These are phyloP conservation scores for Diphyllodes magnificus DNA, from an alignment of 2,113 vertebrate species.

Conservation along the genomic window DNA sequence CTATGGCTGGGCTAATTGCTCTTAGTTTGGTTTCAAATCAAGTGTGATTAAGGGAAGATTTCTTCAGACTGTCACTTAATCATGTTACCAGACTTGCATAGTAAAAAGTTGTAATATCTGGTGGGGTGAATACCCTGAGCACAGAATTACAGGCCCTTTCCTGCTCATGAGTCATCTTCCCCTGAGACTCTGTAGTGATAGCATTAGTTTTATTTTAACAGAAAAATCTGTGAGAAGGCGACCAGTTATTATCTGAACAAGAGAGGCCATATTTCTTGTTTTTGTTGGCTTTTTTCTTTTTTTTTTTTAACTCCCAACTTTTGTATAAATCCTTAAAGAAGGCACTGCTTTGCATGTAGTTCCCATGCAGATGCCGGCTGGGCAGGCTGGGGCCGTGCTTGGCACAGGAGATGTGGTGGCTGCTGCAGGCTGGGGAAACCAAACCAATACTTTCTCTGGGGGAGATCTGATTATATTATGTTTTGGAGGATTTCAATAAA, in stretches of 20 bases:
- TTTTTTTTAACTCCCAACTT: neutral
- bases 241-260: neutral
- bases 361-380: neutral
- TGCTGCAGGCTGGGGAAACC: neutral
- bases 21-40: slow-evolving; percentile 14
- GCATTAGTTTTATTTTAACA: slow-evolving; percentile 2
- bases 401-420: neutral
- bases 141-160: neutral
- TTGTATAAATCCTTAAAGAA: neutral
- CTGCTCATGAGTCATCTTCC: slow-evolving; percentile 25
- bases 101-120: neutral
- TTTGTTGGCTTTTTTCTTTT: neutral
- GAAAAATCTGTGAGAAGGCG: neutral
- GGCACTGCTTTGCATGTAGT: fast-evolving
- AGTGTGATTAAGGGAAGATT: neutral
- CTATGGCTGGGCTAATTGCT: neutral
- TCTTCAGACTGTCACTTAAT: neutral
- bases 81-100: neutral
- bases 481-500: neutral
- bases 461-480: neutral
- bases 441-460: neutral
- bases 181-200: neutral
- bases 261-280: neutral
- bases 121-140: neutral
- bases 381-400: neutral